Conservation (phyloP, 2,888 invertebrate genomes). For the Drosophila dives region DNA sequence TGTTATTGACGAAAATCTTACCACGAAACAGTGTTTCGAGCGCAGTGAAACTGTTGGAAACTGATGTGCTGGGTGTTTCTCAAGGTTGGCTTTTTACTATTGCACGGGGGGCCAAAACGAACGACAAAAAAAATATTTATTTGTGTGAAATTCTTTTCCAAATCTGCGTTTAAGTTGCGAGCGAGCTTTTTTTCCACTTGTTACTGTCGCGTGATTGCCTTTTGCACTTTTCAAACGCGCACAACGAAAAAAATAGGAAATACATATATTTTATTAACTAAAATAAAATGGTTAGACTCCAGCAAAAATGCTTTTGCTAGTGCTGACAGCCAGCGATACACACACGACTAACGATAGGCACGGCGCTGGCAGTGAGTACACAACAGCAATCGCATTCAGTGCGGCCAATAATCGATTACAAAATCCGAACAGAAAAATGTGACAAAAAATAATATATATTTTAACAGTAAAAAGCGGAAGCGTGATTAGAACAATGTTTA, state of each 20-base stretch:
- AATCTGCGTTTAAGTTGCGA: slow-evolving; percentile 46
- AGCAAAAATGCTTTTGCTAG: slow-evolving; percentile 68
- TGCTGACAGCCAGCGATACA: slow-evolving; percentile 44
- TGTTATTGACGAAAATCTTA: slow-evolving; percentile 51
- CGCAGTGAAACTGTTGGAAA: slow-evolving; percentile 65
- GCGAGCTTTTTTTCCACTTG: slow-evolving; percentile 38
- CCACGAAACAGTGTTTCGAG: slow-evolving; percentile 55
- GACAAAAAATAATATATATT: background rate
- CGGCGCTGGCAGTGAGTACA: background rate
- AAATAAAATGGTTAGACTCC: slow-evolving; percentile 79
- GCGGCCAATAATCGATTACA: slow-evolving; percentile 1
- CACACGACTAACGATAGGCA: slow-evolving; percentile 39
- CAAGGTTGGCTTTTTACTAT: slow-evolving; percentile 77
- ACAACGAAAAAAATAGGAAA: slow-evolving; percentile 72
- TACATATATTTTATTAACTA: slow-evolving; percentile 77
- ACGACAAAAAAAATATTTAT: slow-evolving; percentile 56
- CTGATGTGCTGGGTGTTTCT: slow-evolving; percentile 76
- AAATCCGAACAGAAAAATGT: background rate
- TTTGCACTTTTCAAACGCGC: slow-evolving; percentile 55
- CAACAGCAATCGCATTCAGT: slow-evolving; percentile 8
- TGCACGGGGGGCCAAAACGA: slow-evolving; percentile 61
- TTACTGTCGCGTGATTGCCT: slow-evolving; percentile 40
- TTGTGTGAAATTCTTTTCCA: slow-evolving; percentile 62
- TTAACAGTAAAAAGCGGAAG: background rate
- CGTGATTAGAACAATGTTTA: background rate